A percentile compares a stretch with the other conserved stretches of the same genome.
Evolutionary conservation across 92 coral and sea anemone species (phyloP).

Genomic region (Chrysogorgia sp.): DNA sequence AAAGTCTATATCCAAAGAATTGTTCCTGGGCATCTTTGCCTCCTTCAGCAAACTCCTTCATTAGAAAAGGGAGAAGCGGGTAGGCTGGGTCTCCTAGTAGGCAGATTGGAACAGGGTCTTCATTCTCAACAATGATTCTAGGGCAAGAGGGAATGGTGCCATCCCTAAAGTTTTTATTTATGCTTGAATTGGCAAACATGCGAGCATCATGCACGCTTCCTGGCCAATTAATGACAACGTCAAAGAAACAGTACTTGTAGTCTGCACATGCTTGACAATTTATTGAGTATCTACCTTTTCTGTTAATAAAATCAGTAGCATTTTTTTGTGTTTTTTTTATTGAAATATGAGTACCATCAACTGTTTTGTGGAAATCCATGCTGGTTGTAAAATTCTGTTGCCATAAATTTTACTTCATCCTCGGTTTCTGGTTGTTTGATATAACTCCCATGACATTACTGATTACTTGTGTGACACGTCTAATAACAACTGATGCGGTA

Average conservation of each 20-base stretch:
- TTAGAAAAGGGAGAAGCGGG: constrained; percentile 52
- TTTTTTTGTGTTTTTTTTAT: constrained; percentile 3
- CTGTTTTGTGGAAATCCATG: constrained; percentile 56
- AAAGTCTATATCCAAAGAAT: constrained; percentile 59
- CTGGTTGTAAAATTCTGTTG: constrained; percentile 30
- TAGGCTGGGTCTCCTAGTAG: constrained; percentile 66
- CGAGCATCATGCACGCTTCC: constrained; percentile 69
- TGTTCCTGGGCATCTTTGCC: constrained; percentile 60
- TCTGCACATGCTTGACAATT: constrained; percentile 58
- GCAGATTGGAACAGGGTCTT: constrained; percentile 53
- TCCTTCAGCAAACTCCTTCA: constrained; percentile 68
- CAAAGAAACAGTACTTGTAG: constrained; percentile 59
- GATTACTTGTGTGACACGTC: constrained; percentile 41
- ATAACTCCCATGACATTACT: constrained; percentile 42
- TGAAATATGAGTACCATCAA: constrained; percentile 51
- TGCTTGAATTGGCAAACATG: constrained; percentile 55
- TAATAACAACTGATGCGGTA: constrained; percentile 32
- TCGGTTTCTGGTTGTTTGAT: constrained; percentile 53
- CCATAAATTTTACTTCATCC: constrained; percentile 43
- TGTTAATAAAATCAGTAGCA: background rate
- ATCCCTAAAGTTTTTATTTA: constrained; percentile 39
- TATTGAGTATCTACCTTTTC: constrained; percentile 43
- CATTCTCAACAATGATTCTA: constrained; percentile 11
- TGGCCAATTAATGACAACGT: constrained; percentile 68
- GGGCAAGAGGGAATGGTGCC: constrained; percentile 53